Evolutionary conservation across 2,113 vertebrate species (phyloP).

Genomic region (Antigone vipio): DNA sequence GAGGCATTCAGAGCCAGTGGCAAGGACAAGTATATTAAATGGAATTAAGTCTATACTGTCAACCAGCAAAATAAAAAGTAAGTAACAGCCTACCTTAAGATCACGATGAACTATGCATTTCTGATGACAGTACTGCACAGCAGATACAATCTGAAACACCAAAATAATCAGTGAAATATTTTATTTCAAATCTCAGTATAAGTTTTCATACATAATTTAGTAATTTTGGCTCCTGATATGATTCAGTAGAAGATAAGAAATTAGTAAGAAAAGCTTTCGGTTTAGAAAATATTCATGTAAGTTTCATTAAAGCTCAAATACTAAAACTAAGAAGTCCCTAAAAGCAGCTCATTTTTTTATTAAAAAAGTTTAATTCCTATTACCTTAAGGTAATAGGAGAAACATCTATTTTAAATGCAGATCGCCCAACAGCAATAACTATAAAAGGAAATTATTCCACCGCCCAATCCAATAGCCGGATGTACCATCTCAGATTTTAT

Average conservation of each 20-base stretch:
- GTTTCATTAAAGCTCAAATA: not conserved
- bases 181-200: not conserved
- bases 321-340: not conserved
- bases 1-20: not conserved
- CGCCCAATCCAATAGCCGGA: not conserved
- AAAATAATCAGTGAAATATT: slow-evolving; percentile 34
- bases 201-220: not conserved
- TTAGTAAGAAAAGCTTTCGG: not conserved
- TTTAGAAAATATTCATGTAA: not conserved
- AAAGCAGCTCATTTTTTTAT: not conserved
- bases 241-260: not conserved
- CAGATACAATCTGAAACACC: slow-evolving; percentile 93
- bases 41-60: not conserved
- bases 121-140: slow-evolving; percentile 98
- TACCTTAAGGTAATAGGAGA: not conserved
- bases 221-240: not conserved
- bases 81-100: slow-evolving; percentile 84
- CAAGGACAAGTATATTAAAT: not conserved
- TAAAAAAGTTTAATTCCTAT: not conserved
- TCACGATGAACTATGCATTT: slow-evolving; percentile 96
- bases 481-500: not conserved
- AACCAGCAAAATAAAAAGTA: not conserved
- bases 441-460: not conserved
- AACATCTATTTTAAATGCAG: not conserved
- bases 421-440: not conserved